Evolutionary conservation across 2,888 invertebrate species (phyloP), one percentile per base, ranked within the genome.

Genomic region (Vannuccia rotundouncinata): DNA sequence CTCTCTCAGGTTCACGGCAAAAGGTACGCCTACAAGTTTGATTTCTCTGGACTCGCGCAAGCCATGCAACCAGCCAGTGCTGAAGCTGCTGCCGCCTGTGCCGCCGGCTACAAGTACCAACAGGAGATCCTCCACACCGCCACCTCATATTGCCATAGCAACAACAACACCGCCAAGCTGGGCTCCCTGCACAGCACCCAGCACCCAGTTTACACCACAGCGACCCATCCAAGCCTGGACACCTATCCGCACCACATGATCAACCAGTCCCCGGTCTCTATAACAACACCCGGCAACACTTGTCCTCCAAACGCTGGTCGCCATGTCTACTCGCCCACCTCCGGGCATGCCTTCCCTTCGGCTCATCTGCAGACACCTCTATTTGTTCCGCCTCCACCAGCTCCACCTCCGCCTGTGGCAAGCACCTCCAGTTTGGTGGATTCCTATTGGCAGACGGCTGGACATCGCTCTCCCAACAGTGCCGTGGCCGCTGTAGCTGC

Each of bases 61-160:
- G 83, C 83, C 95, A 95, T 88, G 94, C 95, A 74, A 92, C 94
- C 84, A 91, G 95, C 83, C 94, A 95, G 90, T 95, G 95, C 78
- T 83, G 95, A 95, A 88, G 94, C 95, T 60, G 92, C 94, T 84
- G 91, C 92, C 80, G 66, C 59, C 31, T 78, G 59, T 1, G 78
- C 78, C n/a, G 59, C 78, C 25, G 66, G 78, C 2, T 96, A 95
- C 90, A 75, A 75, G 22, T 75, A 75, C 29, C 75, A 75, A 75
- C 75, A 75, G 75, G 30, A 75, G 30, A 75, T 75, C 13, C 75
- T 75, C 75, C 29, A 31, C 29, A 29, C 75, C 27, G 29, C 29
- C 30, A 2, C 29, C 75, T 75, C 29, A 10, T 75, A 29, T 25
- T 28, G 25, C 78, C 31, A 22, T 22, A 66, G 25, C 66, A 66